Evolutionary conservation across 2,113 vertebrate species (phyloP).

Genomic region (Esox niger): DNA sequence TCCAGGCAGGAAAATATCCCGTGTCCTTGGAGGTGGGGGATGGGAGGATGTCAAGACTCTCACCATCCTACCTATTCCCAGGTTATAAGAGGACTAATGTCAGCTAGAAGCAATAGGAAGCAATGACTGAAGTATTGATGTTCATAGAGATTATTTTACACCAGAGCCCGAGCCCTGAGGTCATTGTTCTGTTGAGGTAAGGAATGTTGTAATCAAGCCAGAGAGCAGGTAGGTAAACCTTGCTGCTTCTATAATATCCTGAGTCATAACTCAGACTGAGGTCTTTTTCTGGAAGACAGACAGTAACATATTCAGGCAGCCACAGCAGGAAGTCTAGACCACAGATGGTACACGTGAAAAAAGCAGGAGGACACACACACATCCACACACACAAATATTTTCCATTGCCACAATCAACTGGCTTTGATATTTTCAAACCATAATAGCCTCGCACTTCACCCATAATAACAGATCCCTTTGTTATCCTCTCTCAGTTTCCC

Average conservation of each 20-base stretch:
- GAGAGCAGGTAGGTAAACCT: not conserved
- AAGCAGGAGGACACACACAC: constrained; percentile 25
- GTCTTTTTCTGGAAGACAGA: constrained; percentile 12
- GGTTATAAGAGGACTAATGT: not conserved
- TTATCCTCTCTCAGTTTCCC: constrained; percentile 34
- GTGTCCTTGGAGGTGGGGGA: constrained; percentile 15
- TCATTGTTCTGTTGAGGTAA: not conserved
- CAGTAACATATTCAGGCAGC: constrained; percentile 20
- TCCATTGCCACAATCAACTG: constrained; percentile 24
- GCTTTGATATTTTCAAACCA: constrained; percentile 47
- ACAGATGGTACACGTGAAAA: constrained; percentile 41
- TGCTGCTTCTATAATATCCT: constrained; percentile 20
- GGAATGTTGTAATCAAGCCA: not conserved
- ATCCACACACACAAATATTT: constrained; percentile 29
- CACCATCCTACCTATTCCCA: not conserved
- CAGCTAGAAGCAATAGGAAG: not conserved
- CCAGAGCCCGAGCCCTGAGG: not conserved
- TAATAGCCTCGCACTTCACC: constrained; percentile 43
- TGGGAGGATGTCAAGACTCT: not conserved
- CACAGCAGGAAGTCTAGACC: constrained; percentile 48
- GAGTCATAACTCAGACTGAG: not conserved
- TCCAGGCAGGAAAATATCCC: constrained; percentile 41
- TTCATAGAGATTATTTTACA: not conserved
- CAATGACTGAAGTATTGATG: not conserved
- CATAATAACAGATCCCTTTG: constrained; percentile 47